Percentiles rank a stretch among this genome's conserved stretches.
Evolutionary conservation across 53 echinoderm and acorn worm genomes (phyloP).

Genomic region (Luidia sarsii): DNA sequence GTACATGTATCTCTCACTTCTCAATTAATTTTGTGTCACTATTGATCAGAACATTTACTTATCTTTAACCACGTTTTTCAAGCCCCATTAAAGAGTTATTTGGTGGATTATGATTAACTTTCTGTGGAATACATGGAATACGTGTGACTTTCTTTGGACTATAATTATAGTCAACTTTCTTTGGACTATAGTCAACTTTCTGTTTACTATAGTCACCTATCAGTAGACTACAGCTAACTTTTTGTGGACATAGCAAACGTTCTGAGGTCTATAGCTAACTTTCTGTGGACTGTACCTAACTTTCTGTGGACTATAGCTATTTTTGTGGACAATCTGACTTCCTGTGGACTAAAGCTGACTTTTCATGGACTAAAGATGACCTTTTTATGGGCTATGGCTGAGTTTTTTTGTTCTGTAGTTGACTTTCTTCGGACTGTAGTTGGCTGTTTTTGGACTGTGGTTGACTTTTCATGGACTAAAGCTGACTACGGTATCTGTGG

Average conservation of each 20-base stretch:
- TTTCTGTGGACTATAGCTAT: too few species aligned
- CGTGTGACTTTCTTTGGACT: neutral
- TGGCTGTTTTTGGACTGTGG: too few species aligned
- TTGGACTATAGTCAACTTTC: too few species aligned
- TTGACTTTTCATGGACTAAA: neutral
- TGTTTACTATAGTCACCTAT: too few species aligned
- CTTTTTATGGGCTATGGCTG: neutral
- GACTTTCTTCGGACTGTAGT: neutral
- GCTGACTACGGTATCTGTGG: neutral
- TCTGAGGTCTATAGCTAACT: too few species aligned
- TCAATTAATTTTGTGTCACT: neutral
- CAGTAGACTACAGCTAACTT: too few species aligned
- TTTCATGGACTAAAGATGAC: neutral
- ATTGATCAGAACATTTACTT: neutral
- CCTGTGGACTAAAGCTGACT: too few species aligned
- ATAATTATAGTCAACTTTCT: neutral
- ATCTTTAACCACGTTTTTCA: neutral
- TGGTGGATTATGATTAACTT: neutral
- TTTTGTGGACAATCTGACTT: too few species aligned
- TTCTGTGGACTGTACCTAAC: too few species aligned
- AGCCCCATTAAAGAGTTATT: neutral
- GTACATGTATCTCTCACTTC: neutral
- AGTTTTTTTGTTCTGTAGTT: neutral
- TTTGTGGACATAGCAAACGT: too few species aligned
- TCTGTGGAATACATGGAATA: neutral